Evolutionary conservation across 2,113 vertebrate species (phyloP).

Genomic region (Pelodiscus sinensis): DNA sequence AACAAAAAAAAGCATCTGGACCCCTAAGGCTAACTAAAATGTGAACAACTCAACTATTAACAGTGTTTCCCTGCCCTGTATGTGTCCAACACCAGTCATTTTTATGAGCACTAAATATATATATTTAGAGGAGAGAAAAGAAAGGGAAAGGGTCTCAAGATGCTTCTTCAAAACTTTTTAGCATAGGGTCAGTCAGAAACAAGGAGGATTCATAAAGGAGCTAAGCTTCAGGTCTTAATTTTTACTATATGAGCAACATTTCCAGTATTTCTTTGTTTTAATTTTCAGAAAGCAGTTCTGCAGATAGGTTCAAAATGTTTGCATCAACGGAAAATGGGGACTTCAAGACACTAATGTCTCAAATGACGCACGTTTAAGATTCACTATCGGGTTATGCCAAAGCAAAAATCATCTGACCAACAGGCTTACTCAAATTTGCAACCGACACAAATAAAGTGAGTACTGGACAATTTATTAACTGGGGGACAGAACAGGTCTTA

Average conservation of each 20-base stretch:
- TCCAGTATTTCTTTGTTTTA: neutral
- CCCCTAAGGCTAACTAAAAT: neutral
- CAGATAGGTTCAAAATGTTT: neutral
- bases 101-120: neutral
- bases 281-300: neutral
- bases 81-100: neutral
- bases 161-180: neutral
- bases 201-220: neutral
- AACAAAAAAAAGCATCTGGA: rapidly evolving
- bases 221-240: neutral
- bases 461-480: neutral
- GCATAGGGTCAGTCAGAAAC: neutral
- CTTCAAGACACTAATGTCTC: neutral
- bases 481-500: neutral
- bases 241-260: neutral
- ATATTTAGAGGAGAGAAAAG: rapidly evolving
- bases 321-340: neutral
- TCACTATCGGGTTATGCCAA: neutral
- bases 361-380: neutral
- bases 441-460: neutral
- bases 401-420: neutral
- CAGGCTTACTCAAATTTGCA: neutral
- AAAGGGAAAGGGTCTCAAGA: neutral
- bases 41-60: neutral
- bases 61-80: neutral